Base-by-base conservation (phyloP, 2,888 invertebrate species). In the Frankliniella fusca region DNA sequence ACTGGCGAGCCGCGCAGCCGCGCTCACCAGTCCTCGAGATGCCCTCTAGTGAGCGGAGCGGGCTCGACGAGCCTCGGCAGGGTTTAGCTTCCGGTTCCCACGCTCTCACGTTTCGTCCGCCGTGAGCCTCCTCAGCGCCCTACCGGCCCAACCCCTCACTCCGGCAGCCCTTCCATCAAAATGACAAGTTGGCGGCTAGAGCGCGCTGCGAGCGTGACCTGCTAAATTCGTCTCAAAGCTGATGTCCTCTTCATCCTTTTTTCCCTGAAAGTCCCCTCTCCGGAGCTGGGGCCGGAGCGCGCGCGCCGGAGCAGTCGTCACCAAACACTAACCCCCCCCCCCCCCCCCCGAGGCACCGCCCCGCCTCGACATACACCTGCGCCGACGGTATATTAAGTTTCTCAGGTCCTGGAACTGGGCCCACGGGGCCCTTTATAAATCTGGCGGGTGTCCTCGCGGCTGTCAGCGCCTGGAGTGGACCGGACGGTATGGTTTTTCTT, bases 91-190 rank as follows among this genome's bases (percentile, higher is more conserved):
- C 27, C 27, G 18, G 61, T 76, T 76, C 70, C 70, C 70, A 76
- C 70, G 70, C 70, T 76, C 70, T 76, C 70, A 76, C 70, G 70
- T 76, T 76, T 76, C 70, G 27, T 38, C 38, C 38, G 38, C 38
- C 38, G 38, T 38, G 38, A 38, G 5, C 38, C 38, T 5, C 38
- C 38, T 2, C 38, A 76, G 70, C n/a, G n/a, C n/a, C n/a, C n/a
- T n/a, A n/a, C n/a, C n/a, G n/a, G n/a, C n/a, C n/a, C n/a, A n/a
- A n/a, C 18, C 61, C 7, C 61, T n/a, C 61, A n/a, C 12, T 61
- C 61, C 61, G 18, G 61, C n/a, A 61, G 61, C 7, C 61, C 38
- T 38, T 61, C 15, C 15, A 18, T n/a, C 61, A 11, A 10, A 15
- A 61, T 18, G 61, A 61, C 61, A 61, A 61, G 61, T 61, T 61